phyloP scores from a whole-genome alignment of 2,113 vertebrate species.

The Protobothrops flavoviridis region DNA sequence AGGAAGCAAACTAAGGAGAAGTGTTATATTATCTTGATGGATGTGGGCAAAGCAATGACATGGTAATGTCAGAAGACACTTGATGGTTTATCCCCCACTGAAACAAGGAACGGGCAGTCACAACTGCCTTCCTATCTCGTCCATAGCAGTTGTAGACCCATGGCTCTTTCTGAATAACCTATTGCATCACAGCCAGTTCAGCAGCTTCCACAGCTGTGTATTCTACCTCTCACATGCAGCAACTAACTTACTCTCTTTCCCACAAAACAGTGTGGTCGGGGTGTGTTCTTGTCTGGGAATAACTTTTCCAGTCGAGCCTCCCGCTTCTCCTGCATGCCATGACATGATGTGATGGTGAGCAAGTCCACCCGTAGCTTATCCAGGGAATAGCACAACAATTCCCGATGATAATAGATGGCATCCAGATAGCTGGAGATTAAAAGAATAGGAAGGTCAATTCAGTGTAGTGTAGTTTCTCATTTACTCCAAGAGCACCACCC shows the following conservation, averaged over 20 bases:
- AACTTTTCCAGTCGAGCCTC: slow-evolving; percentile 90
- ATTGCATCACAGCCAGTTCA: too few relatives aligned
- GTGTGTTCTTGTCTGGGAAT: slow-evolving; percentile 83
- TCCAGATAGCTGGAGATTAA: slow-evolving; percentile 70
- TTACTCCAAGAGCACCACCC: background rate
- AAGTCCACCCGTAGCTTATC: slow-evolving; percentile 92
- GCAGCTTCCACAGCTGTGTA: background rate
- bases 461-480: fast-evolving
- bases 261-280: slow-evolving; percentile 81
- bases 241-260: slow-evolving; percentile 82
- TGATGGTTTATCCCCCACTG: background rate
- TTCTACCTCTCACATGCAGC: fast-evolving
- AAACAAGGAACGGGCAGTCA: background rate
- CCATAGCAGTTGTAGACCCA: background rate
- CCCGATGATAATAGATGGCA: slow-evolving; percentile 90
- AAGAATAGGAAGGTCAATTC: background rate
- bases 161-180: background rate
- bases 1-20: background rate
- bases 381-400: slow-evolving; percentile 90
- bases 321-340: slow-evolving; percentile 84
- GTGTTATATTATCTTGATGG: background rate
- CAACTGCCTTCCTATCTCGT: background rate
- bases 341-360: slow-evolving; percentile 90
- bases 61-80: background rate
- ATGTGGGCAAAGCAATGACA: background rate